Percentiles rank a stretch among this genome's conserved stretches.
Evolutionary conservation across 2,888 invertebrate species (phyloP).

Genomic region (Torymus texanus): DNA sequence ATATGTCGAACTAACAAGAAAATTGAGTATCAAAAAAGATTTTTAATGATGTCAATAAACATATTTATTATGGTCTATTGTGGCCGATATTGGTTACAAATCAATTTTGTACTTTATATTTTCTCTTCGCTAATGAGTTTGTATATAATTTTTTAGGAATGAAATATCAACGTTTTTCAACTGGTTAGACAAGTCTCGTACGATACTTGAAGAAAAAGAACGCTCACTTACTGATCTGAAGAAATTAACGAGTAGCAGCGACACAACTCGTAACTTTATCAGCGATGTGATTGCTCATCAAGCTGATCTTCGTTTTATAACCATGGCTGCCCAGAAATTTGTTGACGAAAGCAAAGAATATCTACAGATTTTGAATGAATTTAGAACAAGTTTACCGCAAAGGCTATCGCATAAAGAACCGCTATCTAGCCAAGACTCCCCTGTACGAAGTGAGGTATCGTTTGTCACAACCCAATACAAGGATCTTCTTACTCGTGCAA

Average conservation of each 20-base stretch:
- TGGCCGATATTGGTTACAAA: too few species aligned
- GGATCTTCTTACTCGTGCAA: slow-evolving; percentile 88
- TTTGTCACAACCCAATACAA: slow-evolving; percentile 87
- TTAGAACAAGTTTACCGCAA: slow-evolving; percentile 89
- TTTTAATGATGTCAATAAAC: too few species aligned
- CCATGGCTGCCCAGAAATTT: slow-evolving; percentile 97
- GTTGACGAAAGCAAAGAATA: slow-evolving; percentile 96
- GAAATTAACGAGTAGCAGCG: slow-evolving; percentile 82
- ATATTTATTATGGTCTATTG: too few species aligned
- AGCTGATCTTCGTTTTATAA: slow-evolving; percentile 95
- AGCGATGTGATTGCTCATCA: slow-evolving; percentile 96
- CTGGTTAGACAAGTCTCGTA: slow-evolving; percentile 89
- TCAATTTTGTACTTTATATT: too few species aligned
- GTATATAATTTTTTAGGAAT: slow-evolving; percentile 75
- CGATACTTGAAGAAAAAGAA: slow-evolving; percentile 90
- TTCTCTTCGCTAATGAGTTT: too few species aligned
- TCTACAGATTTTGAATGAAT: slow-evolving; percentile 88
- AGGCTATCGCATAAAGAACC: slow-evolving; percentile 88
- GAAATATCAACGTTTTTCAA: slow-evolving; percentile 88
- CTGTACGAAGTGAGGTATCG: slow-evolving; percentile 87
- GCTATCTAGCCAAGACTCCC: slow-evolving; percentile 82
- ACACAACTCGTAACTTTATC: slow-evolving; percentile 91
- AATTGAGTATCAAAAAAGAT: too few species aligned
- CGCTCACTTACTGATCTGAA: slow-evolving; percentile 86
- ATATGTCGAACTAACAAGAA: too few species aligned